Conservation (phyloP, 2,797 vertebrate genomes). For the Neosilurus hyrtlii region DNA sequence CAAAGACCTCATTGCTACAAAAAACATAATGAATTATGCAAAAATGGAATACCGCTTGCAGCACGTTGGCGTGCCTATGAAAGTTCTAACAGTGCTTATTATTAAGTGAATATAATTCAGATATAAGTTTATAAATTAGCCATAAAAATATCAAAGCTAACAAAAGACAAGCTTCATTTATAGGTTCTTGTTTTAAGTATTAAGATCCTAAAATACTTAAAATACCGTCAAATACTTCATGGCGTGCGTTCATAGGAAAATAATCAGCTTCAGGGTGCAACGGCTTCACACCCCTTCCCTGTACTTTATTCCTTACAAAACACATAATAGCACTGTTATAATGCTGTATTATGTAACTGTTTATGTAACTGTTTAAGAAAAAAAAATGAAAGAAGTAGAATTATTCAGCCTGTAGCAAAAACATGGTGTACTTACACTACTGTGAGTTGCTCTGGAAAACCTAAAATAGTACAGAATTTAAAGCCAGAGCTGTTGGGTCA, state of each 20-base stretch:
- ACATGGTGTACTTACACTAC: neutral
- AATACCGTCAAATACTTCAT: no score
- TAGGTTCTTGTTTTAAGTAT: no score
- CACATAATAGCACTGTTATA: neutral
- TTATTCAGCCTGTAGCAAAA: constrained; percentile 14
- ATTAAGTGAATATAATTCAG: neutral
- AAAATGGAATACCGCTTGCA: constrained; percentile 2
- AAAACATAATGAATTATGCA: neutral
- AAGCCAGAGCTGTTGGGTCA: neutral
- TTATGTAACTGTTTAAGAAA: neutral
- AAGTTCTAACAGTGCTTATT: neutral
- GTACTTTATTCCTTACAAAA: neutral
- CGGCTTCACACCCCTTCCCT: neutral
- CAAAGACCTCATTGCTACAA: neutral
- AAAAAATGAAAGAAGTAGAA: neutral
- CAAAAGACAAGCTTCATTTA: neutral
- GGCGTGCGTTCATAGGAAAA: no score
- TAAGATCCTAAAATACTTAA: no score
- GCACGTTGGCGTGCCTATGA: neutral
- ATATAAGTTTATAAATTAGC: neutral
- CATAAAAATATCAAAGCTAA: neutral
- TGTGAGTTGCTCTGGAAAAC: neutral
- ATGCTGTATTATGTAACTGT: neutral
- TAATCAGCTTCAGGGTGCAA: neutral
- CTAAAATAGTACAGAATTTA: neutral